Evolutionary conservation across 2,888 invertebrate species (phyloP).

Genomic region (Oxystoma pomonae): DNA sequence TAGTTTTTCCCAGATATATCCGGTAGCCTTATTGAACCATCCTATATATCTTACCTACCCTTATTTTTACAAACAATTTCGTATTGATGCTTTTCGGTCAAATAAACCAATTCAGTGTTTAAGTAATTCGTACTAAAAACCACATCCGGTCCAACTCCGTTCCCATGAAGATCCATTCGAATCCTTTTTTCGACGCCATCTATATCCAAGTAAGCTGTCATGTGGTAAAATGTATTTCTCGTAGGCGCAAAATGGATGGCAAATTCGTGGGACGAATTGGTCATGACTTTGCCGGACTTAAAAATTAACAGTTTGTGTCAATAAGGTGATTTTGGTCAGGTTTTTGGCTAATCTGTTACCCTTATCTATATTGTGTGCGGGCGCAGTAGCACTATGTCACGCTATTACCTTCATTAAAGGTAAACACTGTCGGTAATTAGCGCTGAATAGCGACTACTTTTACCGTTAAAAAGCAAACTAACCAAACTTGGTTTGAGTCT

Average conservation of each 20-base stretch:
- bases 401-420: no score
- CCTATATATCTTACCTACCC: conserved; percentile 43
- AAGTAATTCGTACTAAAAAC: conserved; percentile 54
- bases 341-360: no score
- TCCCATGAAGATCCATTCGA: conserved; percentile 52
- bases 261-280: conserved; percentile 52
- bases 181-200: conserved; percentile 54
- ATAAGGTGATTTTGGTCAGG: no score
- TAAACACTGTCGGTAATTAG: no score
- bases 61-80: conserved; percentile 57
- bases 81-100: conserved; percentile 56
- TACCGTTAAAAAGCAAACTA: no score
- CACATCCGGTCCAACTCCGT: conserved; percentile 56
- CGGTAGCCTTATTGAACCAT: no score
- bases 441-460: no score
- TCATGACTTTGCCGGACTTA: conserved; percentile 61
- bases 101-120: conserved; percentile 55
- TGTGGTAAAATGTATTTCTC: conserved; percentile 50
- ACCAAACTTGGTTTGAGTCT: no score
- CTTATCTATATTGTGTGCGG: no score
- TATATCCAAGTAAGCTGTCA: conserved; percentile 56
- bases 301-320: no score
- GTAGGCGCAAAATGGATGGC: conserved; percentile 55
- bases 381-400: no score
- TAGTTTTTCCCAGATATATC: no score